Evolutionary conservation across 2,888 invertebrate genomes (phyloP).

Genomic region (Leucania comma): DNA sequence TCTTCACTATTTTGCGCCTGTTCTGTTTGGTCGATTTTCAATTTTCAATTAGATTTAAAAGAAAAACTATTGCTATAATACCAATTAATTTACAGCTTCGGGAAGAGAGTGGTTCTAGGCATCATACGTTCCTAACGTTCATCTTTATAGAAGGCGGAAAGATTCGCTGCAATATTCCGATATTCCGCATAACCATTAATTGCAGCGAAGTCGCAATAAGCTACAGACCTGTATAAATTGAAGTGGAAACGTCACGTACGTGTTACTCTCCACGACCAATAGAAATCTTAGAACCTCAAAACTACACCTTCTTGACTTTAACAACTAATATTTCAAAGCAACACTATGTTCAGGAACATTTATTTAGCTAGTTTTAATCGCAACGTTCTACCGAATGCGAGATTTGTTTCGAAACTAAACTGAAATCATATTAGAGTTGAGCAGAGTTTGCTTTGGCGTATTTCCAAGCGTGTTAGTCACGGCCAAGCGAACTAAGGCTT

Average conservation of each 20-base stretch:
- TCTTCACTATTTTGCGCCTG: too few species aligned
- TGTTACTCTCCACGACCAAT: slow-evolving; percentile 9
- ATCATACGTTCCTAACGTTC: neutral
- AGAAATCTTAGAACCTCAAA: slow-evolving; percentile 8
- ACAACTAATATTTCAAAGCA: slow-evolving; percentile 44
- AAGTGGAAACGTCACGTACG: neutral
- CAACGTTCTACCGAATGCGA: slow-evolving; percentile 68
- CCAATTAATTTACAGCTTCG: too few species aligned
- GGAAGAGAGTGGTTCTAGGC: too few species aligned
- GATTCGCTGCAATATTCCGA: too few species aligned
- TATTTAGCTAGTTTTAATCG: slow-evolving; percentile 67
- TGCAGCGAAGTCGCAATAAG: neutral
- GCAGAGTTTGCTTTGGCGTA: slow-evolving; percentile 82
- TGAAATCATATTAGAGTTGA: slow-evolving; percentile 85
- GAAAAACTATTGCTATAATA: too few species aligned
- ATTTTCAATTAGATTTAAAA: too few species aligned
- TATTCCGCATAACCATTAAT: neutral
- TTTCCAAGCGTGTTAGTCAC: slow-evolving; percentile 78
- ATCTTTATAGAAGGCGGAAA: neutral
- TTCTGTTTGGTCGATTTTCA: too few species aligned
- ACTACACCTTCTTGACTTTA: slow-evolving; percentile 2
- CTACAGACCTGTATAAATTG: too few species aligned
- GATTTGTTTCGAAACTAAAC: slow-evolving; percentile 84
- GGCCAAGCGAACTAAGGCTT: slow-evolving; percentile 68
- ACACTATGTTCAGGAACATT: slow-evolving; percentile 60